A percentile compares a stretch with the other conserved stretches of the same genome.
phyloP scores from a whole-genome alignment of 37 sponge, comb jelly and placozoan genomes.

The Dysidea cf. avara region DNA sequence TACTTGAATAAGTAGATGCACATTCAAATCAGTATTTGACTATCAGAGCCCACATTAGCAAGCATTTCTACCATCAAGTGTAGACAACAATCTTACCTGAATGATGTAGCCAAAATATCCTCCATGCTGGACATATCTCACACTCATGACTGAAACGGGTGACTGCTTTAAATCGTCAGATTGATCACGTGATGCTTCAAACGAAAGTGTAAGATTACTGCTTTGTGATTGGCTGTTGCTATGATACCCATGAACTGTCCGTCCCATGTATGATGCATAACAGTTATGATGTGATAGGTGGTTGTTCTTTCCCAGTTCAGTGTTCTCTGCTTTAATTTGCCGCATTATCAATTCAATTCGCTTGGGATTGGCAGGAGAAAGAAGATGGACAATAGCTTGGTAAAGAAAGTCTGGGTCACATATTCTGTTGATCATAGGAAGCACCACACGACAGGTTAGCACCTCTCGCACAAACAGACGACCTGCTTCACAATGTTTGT shows the following conservation, averaged over 20 bases:
- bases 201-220: no score
- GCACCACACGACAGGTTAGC: conserved; percentile 36
- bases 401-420: conserved; percentile 68
- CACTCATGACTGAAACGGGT: no score
- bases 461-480: conserved; percentile 65
- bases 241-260: background rate
- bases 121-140: no score
- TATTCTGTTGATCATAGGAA: conserved; percentile 43
- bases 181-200: no score
- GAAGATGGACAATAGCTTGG: background rate
- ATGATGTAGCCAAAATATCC: no score
- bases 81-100: no score
- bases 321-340: conserved; percentile 56
- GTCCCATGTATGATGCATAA: background rate
- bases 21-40: no score
- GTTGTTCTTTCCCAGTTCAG: conserved; percentile 19
- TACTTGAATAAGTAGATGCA: no score
- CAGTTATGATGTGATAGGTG: background rate
- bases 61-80: no score
- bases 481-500: conserved; percentile 37
- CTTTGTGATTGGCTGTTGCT: background rate
- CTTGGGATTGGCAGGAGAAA: conserved; percentile 34
- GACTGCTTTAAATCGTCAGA: no score
- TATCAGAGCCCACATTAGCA: no score
- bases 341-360: conserved; percentile 20